Conservation (phyloP, 2,797 vertebrate species). For the Microcaecilia unicolor region DNA sequence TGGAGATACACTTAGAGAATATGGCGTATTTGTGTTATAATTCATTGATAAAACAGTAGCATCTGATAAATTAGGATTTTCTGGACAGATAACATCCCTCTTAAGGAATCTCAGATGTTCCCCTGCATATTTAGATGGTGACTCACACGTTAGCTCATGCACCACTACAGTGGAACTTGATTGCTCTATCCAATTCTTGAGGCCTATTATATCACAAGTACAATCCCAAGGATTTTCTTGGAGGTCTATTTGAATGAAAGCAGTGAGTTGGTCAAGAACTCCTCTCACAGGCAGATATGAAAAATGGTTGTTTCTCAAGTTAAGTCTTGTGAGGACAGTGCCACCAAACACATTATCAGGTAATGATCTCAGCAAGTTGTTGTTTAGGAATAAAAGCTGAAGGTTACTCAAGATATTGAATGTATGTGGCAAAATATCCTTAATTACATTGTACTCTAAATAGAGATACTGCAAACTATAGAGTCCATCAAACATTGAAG, state of each 20-base stretch:
- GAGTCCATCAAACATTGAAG: slow-evolving; percentile 80
- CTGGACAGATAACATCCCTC: slow-evolving; percentile 87
- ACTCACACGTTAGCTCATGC: slow-evolving; percentile 91
- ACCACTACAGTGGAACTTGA: slow-evolving; percentile 84
- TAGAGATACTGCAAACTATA: slow-evolving; percentile 94
- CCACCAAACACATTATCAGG: slow-evolving; percentile 84
- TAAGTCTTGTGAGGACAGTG: slow-evolving; percentile 88
- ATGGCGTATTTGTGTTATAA: slow-evolving; percentile 60
- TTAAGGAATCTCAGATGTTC: slow-evolving; percentile 83
- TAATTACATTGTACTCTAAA: slow-evolving; percentile 96
- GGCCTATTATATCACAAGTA: slow-evolving; percentile 83
- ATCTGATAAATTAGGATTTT: slow-evolving; percentile 64
- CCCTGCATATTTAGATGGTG: slow-evolving; percentile 82
- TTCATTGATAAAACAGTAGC: slow-evolving; percentile 63
- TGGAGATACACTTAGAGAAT: slow-evolving; percentile 54
- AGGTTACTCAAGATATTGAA: slow-evolving; percentile 85
- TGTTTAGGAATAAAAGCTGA: slow-evolving; percentile 92
- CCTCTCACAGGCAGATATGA: slow-evolving; percentile 82
- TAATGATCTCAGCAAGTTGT: slow-evolving; percentile 83
- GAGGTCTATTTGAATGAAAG: slow-evolving; percentile 94
- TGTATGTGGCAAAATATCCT: slow-evolving; percentile 83
- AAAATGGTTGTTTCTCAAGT: slow-evolving; percentile 94
- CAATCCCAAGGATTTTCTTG: slow-evolving; percentile 98
- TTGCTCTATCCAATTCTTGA: slow-evolving; percentile 95
- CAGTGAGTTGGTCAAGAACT: slow-evolving; percentile 87